Percentiles rank a stretch among this genome's conserved stretches.
Conservation (phyloP, 1,140 invertebrate genomes). For the Streblospio benedicti region DNA sequence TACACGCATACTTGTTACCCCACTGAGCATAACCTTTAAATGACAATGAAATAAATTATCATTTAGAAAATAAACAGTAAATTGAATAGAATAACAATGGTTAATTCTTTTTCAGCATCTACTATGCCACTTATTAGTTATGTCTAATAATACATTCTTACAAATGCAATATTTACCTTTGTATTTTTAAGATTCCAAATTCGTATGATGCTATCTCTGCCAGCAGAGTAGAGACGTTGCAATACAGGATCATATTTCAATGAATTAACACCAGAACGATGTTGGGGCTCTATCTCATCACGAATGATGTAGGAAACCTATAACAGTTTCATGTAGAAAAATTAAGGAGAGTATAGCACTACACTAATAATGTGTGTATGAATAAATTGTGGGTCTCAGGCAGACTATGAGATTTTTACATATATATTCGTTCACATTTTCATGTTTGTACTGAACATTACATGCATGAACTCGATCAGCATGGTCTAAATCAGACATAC, state of each 20-base stretch:
- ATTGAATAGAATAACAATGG: not conserved
- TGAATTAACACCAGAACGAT: slow-evolving; percentile 91
- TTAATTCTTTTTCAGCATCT: not conserved
- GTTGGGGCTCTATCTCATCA: slow-evolving; percentile 85
- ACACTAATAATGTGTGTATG: too few species aligned
- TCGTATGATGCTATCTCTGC: slow-evolving; percentile 94
- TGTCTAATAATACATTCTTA: not conserved
- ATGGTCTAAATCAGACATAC: too few species aligned
- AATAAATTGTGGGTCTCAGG: too few species aligned
- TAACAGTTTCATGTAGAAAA: too few species aligned
- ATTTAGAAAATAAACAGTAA: not conserved
- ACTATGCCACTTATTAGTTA: not conserved
- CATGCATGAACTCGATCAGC: too few species aligned
- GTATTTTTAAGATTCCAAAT: slow-evolving; percentile 70
- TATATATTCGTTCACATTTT: too few species aligned
- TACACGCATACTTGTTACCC: too few species aligned
- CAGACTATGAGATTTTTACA: too few species aligned
- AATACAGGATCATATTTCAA: slow-evolving; percentile 82
- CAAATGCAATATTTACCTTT: slow-evolving; percentile 28
- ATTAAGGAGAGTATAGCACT: too few species aligned
- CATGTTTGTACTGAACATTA: too few species aligned
- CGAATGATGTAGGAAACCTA: slow-evolving; percentile 98
- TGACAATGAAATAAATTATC: not conserved
- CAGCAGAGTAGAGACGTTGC: slow-evolving; percentile 88
- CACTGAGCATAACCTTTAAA: too few species aligned